Evolutionary conservation across 2,888 invertebrate species (phyloP).

Genomic region (Nasonovia ribisnigri): DNA sequence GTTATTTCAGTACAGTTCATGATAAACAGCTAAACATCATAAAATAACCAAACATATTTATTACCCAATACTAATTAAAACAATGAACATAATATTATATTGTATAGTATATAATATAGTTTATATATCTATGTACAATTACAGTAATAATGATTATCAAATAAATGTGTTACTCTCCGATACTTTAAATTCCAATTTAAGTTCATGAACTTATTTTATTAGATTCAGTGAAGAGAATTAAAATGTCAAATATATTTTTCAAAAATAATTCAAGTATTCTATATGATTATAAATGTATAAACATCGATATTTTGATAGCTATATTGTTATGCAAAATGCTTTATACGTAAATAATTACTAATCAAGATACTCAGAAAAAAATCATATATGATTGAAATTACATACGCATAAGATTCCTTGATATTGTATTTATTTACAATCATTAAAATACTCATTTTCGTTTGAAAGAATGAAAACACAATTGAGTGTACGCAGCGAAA

Average conservation of each 20-base stretch:
- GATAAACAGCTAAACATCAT: not conserved
- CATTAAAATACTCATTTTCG: constrained; percentile 33
- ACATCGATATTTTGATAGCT: not conserved
- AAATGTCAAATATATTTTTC: not conserved
- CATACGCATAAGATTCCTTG: not conserved
- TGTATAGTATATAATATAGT: not conserved
- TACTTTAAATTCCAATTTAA: too few relatives aligned
- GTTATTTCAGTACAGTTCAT: not conserved
- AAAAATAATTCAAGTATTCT: not conserved
- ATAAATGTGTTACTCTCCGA: not conserved
- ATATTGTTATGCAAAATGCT: not conserved
- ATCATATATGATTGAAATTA: not conserved
- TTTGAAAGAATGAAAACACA: not conserved
- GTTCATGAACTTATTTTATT: too few relatives aligned
- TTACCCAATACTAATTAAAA: not conserved
- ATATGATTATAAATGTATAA: not conserved
- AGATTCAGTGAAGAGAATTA: not conserved
- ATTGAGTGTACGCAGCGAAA: not conserved
- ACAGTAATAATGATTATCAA: not conserved
- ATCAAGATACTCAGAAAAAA: not conserved
- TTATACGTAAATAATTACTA: not conserved
- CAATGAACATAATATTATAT: not conserved
- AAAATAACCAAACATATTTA: not conserved
- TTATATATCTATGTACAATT: not conserved
- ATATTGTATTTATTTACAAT: not conserved